Conservation (phyloP, 1,140 invertebrate genomes). For the Mylabris phalerata region DNA sequence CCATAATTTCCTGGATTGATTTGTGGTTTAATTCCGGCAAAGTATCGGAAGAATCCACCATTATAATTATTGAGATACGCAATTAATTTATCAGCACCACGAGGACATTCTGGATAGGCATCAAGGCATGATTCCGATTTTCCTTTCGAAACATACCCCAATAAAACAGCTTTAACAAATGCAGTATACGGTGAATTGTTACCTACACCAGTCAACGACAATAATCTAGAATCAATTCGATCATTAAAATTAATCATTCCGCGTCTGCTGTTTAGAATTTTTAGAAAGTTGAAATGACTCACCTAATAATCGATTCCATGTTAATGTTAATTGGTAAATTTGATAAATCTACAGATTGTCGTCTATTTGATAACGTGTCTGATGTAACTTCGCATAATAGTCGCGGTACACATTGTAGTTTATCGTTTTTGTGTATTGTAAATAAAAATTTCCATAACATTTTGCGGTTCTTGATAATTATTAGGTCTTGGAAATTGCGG, state of each 20-base stretch:
- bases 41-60: constrained; percentile 76
- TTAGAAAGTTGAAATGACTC: constrained; percentile 43
- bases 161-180: constrained; percentile 64
- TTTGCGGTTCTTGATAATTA: not conserved
- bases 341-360: constrained; percentile 38
- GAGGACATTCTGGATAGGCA: constrained; percentile 66
- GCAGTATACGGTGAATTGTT: constrained; percentile 55
- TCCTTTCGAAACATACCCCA: constrained; percentile 59
- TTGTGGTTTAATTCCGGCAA: constrained; percentile 45
- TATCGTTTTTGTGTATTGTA: constrained; percentile 67
- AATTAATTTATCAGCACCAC: constrained; percentile 60
- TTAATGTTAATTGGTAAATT: constrained; percentile 50
- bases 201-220: constrained; percentile 42
- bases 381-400: constrained; percentile 69
- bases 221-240: constrained; percentile 41
- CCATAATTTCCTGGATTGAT: not conserved
- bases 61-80: constrained; percentile 80
- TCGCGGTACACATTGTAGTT: constrained; percentile 67
- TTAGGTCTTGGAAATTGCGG: not conserved
- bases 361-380: constrained; percentile 50
- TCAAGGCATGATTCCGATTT: constrained; percentile 54
- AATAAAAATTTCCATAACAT: constrained; percentile 51
- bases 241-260: not conserved
- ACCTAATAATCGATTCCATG: constrained; percentile 60
- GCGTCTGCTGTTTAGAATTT: not conserved